Evolutionary conservation across 2,797 vertebrate species (phyloP).

Genomic region (Otolemur crassicaudatus): DNA sequence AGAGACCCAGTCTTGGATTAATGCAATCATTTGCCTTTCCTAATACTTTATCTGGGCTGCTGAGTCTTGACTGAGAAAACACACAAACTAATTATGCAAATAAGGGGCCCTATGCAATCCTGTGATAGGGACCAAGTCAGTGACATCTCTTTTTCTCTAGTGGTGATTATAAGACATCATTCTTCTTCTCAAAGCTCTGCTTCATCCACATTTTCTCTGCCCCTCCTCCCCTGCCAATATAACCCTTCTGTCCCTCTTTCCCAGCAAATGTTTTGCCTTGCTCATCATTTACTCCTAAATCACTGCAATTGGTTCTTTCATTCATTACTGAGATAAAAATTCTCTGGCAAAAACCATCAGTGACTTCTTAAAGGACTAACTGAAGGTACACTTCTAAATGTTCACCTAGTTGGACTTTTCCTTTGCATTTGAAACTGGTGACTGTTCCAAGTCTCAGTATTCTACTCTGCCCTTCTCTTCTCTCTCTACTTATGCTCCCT

Average conservation of each 20-base stretch:
- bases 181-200: constrained; percentile 2
- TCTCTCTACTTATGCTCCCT: not conserved
- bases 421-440: not conserved
- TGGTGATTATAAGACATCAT: not conserved
- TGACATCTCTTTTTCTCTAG: not conserved
- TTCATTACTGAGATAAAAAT: constrained; percentile 33
- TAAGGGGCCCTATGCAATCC: not conserved
- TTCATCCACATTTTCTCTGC: not conserved
- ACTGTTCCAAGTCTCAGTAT: not conserved
- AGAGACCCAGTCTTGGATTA: not conserved
- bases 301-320: not conserved
- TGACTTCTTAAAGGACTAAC: not conserved
- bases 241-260: not conserved
- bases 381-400: not conserved
- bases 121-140: not conserved
- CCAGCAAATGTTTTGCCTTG: constrained; percentile 1
- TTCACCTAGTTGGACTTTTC: not conserved
- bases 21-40: constrained; percentile 1
- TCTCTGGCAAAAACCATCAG: not conserved
- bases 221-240: not conserved
- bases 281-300: not conserved
- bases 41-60: not conserved
- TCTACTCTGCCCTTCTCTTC: not conserved
- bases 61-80: not conserved
- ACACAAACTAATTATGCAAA: not conserved